Conservation (phyloP, 30 jellyfish, hydroid and myxozoan genomes). For the Hydractinia symbiolongicarpus region DNA sequence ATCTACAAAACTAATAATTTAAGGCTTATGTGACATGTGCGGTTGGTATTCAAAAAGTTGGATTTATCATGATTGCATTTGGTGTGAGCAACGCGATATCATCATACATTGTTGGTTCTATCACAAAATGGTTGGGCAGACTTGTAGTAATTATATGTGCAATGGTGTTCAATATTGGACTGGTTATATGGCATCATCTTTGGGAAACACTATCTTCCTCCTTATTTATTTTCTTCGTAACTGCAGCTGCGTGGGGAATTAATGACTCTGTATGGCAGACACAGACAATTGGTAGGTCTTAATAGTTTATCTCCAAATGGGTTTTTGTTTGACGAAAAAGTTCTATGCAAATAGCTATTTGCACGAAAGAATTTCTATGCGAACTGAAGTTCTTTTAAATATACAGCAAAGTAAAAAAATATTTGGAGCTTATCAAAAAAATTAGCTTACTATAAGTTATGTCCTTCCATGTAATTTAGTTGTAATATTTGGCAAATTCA, state of each 20-base stretch:
- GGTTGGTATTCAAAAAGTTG: slow-evolving; percentile 74
- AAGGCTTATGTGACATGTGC: slow-evolving; percentile 75
- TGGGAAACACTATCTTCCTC: slow-evolving; percentile 49
- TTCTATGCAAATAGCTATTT: too few relatives aligned
- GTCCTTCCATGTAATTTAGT: too few relatives aligned
- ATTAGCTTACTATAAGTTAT: too few relatives aligned
- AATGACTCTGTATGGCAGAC: slow-evolving; percentile 86
- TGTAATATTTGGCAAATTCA: too few relatives aligned
- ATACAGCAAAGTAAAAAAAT: too few relatives aligned
- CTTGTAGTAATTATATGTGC: slow-evolving; percentile 48
- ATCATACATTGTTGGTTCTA: slow-evolving; percentile 58
- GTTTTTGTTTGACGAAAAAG: too few relatives aligned
- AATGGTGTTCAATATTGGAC: slow-evolving; percentile 49
- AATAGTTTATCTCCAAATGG: neutral
- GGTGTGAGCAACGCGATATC: slow-evolving; percentile 69
- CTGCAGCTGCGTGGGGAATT: slow-evolving; percentile 79
- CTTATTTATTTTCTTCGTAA: slow-evolving; percentile 41
- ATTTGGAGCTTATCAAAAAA: too few relatives aligned
- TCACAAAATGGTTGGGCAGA: slow-evolving; percentile 53
- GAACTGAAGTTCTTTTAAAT: too few relatives aligned
- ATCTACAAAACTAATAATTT: neutral
- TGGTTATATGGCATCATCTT: slow-evolving; percentile 36
- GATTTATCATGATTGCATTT: slow-evolving; percentile 72
- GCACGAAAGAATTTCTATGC: too few relatives aligned
- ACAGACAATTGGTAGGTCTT: slow-evolving; percentile 66